Conservation (phyloP, 2,113 vertebrate species). For the Erpornis zantholeuca region DNA sequence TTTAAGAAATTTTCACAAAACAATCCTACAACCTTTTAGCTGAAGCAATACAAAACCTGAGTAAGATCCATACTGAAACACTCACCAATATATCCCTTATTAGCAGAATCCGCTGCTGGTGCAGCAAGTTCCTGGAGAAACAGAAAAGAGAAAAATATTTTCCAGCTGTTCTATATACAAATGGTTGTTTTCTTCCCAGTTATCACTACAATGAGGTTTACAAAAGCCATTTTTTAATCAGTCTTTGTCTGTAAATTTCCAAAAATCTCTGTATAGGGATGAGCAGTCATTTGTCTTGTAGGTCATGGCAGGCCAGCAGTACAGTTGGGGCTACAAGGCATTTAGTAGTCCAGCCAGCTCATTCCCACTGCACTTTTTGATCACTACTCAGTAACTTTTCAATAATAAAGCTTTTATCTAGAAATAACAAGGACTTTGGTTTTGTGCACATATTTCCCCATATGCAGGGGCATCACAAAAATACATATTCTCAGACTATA, state of each 20-base stretch:
- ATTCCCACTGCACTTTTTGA: neutral
- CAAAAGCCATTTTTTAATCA: neutral
- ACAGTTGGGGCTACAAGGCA: neutral
- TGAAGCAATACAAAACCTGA: neutral
- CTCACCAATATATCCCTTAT: conserved; percentile 92
- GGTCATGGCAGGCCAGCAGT: neutral
- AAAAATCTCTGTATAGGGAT: neutral
- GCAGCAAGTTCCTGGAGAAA: conserved; percentile 83
- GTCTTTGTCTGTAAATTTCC: neutral
- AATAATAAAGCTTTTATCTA: neutral
- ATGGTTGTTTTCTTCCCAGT: neutral
- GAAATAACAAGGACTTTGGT: neutral
- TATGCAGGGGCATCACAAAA: neutral
- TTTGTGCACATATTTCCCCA: neutral
- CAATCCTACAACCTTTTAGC: neutral
- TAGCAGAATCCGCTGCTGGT: conserved; percentile 82
- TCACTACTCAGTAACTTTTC: neutral
- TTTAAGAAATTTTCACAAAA: neutral
- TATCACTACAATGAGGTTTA: neutral
- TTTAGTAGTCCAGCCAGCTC: neutral
- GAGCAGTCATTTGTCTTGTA: neutral
- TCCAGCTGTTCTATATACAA: neutral
- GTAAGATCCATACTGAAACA: neutral
- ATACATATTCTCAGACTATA: neutral
- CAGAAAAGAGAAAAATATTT: neutral